Conservation (phyloP, 2,888 invertebrate species). For the Drosophila hawaiiensis region DNA sequence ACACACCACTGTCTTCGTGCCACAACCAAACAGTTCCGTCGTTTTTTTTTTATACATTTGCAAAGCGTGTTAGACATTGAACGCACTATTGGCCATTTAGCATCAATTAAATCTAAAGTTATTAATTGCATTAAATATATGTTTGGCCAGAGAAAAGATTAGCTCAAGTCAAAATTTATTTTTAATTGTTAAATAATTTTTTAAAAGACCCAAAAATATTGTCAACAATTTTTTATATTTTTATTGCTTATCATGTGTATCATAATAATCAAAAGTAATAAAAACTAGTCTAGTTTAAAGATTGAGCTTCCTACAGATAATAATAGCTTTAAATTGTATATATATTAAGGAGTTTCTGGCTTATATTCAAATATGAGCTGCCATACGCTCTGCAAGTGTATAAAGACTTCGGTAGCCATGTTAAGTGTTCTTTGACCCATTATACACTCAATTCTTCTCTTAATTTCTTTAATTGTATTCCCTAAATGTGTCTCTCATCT, state of each 20-base stretch:
- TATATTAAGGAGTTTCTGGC: not conserved
- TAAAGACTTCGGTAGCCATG: not conserved
- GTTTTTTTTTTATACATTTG: constrained; percentile 30
- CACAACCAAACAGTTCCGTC: constrained; percentile 7
- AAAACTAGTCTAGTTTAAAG: not conserved
- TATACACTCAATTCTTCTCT: constrained; percentile 19
- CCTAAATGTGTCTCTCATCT: constrained; percentile 50
- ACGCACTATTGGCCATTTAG: not conserved
- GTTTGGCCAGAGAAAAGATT: not conserved
- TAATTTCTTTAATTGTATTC: constrained; percentile 21
- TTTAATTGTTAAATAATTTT: not conserved
- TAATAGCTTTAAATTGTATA: not conserved
- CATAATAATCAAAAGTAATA: not conserved
- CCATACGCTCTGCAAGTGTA: constrained; percentile 31
- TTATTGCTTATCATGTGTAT: not conserved
- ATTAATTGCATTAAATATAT: not conserved
- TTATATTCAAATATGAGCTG: not conserved
- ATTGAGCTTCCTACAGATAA: not conserved
- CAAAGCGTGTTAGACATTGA: not conserved
- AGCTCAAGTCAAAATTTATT: not conserved
- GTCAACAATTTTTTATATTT: not conserved
- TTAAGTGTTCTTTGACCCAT: constrained; percentile 18
- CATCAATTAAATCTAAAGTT: not conserved
- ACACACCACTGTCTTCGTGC: constrained; percentile 2
- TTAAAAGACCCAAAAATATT: not conserved